Evolutionary conservation across 2,888 invertebrate species (phyloP).

Genomic region (Pandemis corylana): DNA sequence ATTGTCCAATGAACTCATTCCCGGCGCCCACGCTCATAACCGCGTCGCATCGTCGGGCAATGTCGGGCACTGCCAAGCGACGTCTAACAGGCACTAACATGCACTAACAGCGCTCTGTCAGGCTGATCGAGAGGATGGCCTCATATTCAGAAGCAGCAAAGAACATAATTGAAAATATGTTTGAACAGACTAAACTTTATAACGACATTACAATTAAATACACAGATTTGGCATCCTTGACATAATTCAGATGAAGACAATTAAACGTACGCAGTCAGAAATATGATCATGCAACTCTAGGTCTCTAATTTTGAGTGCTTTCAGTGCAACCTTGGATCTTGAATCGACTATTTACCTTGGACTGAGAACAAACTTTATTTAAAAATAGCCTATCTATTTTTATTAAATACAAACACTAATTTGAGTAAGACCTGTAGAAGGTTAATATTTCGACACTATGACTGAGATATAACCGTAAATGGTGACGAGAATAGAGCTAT

Average conservation of each 20-base stretch:
- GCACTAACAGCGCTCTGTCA: conserved; percentile 36
- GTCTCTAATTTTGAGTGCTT: conserved; percentile 14
- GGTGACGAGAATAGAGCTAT: conserved; percentile 50
- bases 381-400: conserved; percentile 33
- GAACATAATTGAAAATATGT: conserved; percentile 25
- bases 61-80: conserved; percentile 28
- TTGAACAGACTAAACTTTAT: conserved; percentile 4
- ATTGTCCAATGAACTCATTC: conserved; percentile 75
- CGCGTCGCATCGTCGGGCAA: background rate
- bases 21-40: conserved; percentile 59
- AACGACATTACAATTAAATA: conserved; percentile 2
- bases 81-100: conserved; percentile 24
- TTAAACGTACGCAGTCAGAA: background rate
- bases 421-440: conserved; percentile 34
- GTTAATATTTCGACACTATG: conserved; percentile 45
- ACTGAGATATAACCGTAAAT: conserved; percentile 42
- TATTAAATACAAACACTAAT: conserved; percentile 25
- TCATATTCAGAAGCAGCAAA: conserved; percentile 26
- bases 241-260: background rate
- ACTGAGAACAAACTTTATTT: conserved; percentile 28
- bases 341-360: conserved; percentile 32
- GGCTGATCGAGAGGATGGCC: conserved; percentile 27
- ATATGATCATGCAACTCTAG: background rate
- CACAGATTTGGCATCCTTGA: background rate
- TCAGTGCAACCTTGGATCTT: conserved; percentile 17